These are phyloP conservation scores for Yponomeuta sedellus DNA, from an alignment of 2,888 invertebrate species.

Conservation along the genomic window DNA sequence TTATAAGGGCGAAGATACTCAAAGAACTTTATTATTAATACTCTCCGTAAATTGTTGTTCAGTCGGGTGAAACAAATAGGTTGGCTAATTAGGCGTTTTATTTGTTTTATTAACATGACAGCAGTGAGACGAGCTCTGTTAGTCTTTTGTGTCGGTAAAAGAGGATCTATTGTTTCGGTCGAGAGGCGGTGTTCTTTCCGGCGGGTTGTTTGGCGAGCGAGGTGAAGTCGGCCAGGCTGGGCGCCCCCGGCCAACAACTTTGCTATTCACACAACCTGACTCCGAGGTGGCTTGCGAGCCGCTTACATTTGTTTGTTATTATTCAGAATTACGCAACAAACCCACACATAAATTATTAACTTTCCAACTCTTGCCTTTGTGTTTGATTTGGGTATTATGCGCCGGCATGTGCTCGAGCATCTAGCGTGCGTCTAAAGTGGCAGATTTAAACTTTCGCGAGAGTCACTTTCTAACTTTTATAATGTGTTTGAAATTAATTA, in stretches of 20 bases:
- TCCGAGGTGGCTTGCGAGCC: conserved; percentile 15
- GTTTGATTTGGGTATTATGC: conserved; percentile 30
- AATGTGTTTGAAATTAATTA: background rate
- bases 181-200: conserved; percentile 29
- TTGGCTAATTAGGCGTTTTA: background rate
- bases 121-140: background rate
- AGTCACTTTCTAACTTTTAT: conserved; percentile 1
- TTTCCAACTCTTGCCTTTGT: conserved; percentile 49
- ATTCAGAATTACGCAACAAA: conserved; percentile 59
- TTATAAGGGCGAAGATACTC: background rate
- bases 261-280: conserved; percentile 12
- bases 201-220: conserved; percentile 15
- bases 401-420: conserved; percentile 8
- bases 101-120: conserved; percentile 1
- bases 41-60: background rate
- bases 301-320: conserved; percentile 58
- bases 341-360: conserved; percentile 55
- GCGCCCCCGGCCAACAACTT: conserved; percentile 24
- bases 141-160: background rate
- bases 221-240: conserved; percentile 15
- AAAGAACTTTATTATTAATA: background rate
- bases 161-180: conserved; percentile 26
- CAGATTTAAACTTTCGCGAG: conserved; percentile 6
- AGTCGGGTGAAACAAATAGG: background rate
- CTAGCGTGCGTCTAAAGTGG: background rate